Evolutionary conservation across 1,140 invertebrate genomes (phyloP), one percentile per base, ranked within the genome.

Genomic region (Cepaea nemoralis): DNA sequence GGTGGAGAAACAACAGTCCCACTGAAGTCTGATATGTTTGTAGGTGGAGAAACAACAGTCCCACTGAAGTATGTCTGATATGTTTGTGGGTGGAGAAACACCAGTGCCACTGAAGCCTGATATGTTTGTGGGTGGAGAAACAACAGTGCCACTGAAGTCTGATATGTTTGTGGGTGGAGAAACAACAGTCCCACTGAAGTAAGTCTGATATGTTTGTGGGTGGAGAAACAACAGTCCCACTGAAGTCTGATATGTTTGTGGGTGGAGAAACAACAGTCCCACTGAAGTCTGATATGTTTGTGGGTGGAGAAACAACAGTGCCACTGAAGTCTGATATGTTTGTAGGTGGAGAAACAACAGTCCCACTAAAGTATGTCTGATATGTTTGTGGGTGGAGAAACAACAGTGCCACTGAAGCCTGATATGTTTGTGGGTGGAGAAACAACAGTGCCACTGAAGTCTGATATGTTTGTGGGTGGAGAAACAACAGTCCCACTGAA

Each of bases 351-450:
- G 86, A 82, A 12, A 85, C 87, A 77, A 87, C 89, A 1, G 91
- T 86, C 22, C 92, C 92, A 75, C 92, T 90, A 10, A 91, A 89
- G 50, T 84, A n/a, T n/a, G n/a, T n/a, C 86, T 10, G 90, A 89
- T 0, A 88, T 90, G 66, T 74, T 84, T 83, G 84, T 86, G 12
- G 87, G 74, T 75, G 86, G 83, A 55, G 69, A 76, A 74, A 88
- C 86, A 63, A 83, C 82, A n/a, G 84, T 76, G 70, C 86, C 79
- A 55, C n/a, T 55, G 50, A 80, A 77, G 24, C 83, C 79, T 45
- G 85, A 91, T 87, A 63, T 88, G 83, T 37, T 91, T 90, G 22
- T 83, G 27, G 42, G 42, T 55, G 87, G 83, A 92, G 92, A 19
- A 88, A 90, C 86, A 91, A 87, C 63, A 88, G 84, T 40, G 90